phyloP scores from a whole-genome alignment of 1,140 invertebrate genomes.

The Tetranychus cinnabarinus region DNA sequence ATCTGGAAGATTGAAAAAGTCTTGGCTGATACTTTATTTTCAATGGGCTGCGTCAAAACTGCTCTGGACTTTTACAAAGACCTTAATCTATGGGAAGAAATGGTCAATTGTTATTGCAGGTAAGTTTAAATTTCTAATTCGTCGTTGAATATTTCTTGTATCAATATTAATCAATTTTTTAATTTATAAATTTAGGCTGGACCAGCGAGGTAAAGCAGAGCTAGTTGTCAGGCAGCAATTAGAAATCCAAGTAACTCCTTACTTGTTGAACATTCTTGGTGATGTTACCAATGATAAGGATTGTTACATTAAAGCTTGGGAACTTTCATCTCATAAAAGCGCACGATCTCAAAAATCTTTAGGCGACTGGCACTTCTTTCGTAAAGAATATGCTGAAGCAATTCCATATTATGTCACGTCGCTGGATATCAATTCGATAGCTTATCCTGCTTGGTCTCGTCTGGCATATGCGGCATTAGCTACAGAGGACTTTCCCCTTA shows the following conservation, averaged over 20 bases:
- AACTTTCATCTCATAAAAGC: constrained; percentile 51
- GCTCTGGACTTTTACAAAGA: constrained; percentile 60
- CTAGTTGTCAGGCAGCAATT: constrained; percentile 62
- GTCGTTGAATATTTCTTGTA: background rate
- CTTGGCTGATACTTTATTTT: constrained; percentile 48
- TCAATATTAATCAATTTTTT: constrained; percentile 5
- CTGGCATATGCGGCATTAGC: constrained; percentile 60
- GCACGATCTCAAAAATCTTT: constrained; percentile 55
- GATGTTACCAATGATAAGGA: constrained; percentile 42
- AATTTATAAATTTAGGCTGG: constrained; percentile 14
- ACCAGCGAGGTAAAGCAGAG: constrained; percentile 37
- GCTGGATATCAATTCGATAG: constrained; percentile 55
- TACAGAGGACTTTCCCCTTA: constrained; percentile 51
- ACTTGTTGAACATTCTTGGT: constrained; percentile 65
- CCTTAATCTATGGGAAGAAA: constrained; percentile 71
- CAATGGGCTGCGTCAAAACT: constrained; percentile 52
- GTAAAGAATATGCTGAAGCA: constrained; percentile 44
- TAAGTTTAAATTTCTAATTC: background rate
- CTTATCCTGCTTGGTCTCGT: constrained; percentile 51
- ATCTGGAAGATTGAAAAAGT: constrained; percentile 47
- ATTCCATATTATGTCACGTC: constrained; percentile 54
- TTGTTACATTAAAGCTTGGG: constrained; percentile 72
- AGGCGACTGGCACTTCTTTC: constrained; percentile 46
- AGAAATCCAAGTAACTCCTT: constrained; percentile 49
- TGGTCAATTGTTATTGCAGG: constrained; percentile 61